These are phyloP conservation scores for Oreohelix idahoensis DNA, from an alignment of 1,140 invertebrate genomes.

Conservation along the genomic window DNA sequence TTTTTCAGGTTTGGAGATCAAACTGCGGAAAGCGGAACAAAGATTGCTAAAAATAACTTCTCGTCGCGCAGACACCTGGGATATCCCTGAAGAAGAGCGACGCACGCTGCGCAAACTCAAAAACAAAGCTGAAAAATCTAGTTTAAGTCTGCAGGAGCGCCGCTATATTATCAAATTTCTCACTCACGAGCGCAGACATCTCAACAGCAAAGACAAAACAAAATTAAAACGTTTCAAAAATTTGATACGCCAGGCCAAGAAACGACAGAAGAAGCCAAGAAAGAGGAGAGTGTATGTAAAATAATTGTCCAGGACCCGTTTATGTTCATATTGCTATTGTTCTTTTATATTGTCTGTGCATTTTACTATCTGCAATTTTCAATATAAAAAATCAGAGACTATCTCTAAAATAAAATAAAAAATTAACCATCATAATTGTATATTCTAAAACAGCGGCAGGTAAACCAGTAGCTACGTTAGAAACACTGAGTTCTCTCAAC, in stretches of 20 bases:
- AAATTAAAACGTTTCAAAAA: conserved; percentile 31
- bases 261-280: conserved; percentile 8
- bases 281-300: neutral
- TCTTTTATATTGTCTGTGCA: too few relatives aligned
- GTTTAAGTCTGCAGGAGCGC: conserved; percentile 14
- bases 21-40: conserved; percentile 30
- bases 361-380: too few relatives aligned
- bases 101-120: neutral
- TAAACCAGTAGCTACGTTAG: too few relatives aligned
- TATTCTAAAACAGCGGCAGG: too few relatives aligned
- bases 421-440: too few relatives aligned
- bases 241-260: conserved; percentile 22
- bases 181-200: conserved; percentile 1
- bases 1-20: conserved; percentile 24
- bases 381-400: too few relatives aligned
- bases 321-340: too few relatives aligned
- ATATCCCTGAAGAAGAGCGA: neutral
- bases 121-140: neutral
- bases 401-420: too few relatives aligned
- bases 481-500: too few relatives aligned
- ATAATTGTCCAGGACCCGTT: too few relatives aligned
- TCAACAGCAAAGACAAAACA: conserved; percentile 38
- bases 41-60: conserved; percentile 25
- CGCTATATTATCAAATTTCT: conserved; percentile 32
- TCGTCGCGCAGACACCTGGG: neutral